Conservation (phyloP, 2,113 vertebrate genomes). For the Cavia porcellus region DNA sequence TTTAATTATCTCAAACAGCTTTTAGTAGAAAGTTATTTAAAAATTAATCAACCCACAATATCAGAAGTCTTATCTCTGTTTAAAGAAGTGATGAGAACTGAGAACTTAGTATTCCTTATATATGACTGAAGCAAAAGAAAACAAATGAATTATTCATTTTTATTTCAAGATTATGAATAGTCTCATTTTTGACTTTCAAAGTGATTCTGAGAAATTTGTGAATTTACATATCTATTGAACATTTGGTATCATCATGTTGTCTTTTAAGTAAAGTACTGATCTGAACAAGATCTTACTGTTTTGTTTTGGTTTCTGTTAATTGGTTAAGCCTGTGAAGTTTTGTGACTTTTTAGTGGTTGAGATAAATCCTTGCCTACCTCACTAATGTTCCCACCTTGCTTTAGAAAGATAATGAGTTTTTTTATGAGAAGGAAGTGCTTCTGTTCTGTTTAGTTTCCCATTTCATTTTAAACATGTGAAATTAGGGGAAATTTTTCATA, state of each 20-base stretch:
- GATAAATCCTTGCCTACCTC: neutral
- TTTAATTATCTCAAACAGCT: slow-evolving; percentile 25
- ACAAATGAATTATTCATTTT: neutral
- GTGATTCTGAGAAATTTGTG: slow-evolving; percentile 46
- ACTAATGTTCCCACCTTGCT: neutral
- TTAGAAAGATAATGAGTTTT: slow-evolving; percentile 3
- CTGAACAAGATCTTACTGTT: neutral
- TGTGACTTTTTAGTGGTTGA: neutral
- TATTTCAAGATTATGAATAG: slow-evolving; percentile 12
- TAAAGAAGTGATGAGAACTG: neutral
- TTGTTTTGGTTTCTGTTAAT: slow-evolving; percentile 16
- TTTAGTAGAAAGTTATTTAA: slow-evolving; percentile 65
- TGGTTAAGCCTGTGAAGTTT: slow-evolving; percentile 33
- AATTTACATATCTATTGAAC: neutral
- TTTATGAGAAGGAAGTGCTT: neutral
- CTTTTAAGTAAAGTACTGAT: slow-evolving; percentile 28
- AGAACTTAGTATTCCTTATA: slow-evolving; percentile 22
- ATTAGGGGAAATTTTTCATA: neutral
- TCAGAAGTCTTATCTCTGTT: slow-evolving; percentile 26
- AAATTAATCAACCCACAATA: slow-evolving; percentile 15
- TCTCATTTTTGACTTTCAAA: neutral
- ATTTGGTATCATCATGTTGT: slow-evolving; percentile 43
- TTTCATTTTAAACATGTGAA: neutral
- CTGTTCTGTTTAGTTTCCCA: slow-evolving; percentile 28
- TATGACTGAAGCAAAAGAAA: slow-evolving; percentile 11